Evolutionary conservation across 2,113 vertebrate genomes (phyloP).

Genomic region (Charina bottae): DNA sequence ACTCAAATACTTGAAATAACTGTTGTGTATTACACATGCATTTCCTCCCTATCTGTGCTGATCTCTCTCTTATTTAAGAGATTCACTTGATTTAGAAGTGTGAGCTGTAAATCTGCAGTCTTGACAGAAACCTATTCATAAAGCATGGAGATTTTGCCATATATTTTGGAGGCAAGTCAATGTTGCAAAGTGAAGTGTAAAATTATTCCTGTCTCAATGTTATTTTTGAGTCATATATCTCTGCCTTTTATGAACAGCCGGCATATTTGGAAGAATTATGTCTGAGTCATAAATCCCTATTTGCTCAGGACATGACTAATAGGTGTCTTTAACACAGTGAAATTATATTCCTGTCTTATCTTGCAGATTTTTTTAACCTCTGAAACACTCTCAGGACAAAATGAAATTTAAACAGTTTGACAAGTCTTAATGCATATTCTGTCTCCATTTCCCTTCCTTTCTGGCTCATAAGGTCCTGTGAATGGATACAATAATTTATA

Average conservation of each 20-base stretch:
- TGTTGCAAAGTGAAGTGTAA: constrained; percentile 73
- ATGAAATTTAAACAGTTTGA: constrained; percentile 60
- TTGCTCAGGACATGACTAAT: constrained; percentile 77
- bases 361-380: constrained; percentile 68
- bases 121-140: constrained; percentile 69
- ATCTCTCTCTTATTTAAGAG: constrained; percentile 60
- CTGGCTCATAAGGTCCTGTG: constrained; percentile 39
- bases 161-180: constrained; percentile 70
- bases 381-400: constrained; percentile 57
- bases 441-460: constrained; percentile 56
- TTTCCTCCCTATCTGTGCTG: constrained; percentile 41
- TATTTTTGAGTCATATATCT: constrained; percentile 80
- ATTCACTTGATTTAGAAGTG: constrained; percentile 65
- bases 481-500: constrained; percentile 50
- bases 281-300: constrained; percentile 79
- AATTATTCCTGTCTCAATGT: constrained; percentile 77
- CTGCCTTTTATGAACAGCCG: constrained; percentile 78
- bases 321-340: constrained; percentile 73
- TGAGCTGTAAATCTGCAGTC: constrained; percentile 64
- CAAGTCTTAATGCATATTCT: constrained; percentile 53
- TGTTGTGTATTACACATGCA: background rate
- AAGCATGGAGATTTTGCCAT: constrained; percentile 58
- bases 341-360: constrained; percentile 70
- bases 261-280: constrained; percentile 78
- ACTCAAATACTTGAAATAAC: constrained; percentile 21